Percentiles rank a stretch among this genome's conserved stretches.
These are phyloP conservation scores for Pseudomugil gertrudae DNA, from an alignment of 2,797 vertebrate species.

Conservation along the genomic window DNA sequence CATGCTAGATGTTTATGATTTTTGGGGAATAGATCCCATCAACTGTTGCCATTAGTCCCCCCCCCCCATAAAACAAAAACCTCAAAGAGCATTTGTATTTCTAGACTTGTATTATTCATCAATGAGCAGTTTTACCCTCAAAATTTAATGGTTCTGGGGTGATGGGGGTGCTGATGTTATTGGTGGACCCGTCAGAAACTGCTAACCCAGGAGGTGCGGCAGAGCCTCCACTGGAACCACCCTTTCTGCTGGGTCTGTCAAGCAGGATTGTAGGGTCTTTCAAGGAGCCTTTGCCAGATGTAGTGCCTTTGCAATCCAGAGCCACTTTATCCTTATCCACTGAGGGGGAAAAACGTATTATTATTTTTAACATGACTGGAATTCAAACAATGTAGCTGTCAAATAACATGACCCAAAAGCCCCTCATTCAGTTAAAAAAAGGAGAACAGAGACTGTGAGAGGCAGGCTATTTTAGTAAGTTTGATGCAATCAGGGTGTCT, in stretches of 20 bases:
- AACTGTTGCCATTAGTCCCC: too few relatives aligned
- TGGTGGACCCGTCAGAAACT: slow-evolving; percentile 47
- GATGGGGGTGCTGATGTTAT: slow-evolving; percentile 51
- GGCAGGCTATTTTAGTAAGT: slow-evolving; percentile 38
- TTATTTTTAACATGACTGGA: slow-evolving; percentile 2
- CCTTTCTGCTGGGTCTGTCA: slow-evolving; percentile 56
- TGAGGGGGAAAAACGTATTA: slow-evolving; percentile 12
- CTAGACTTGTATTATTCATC: neutral
- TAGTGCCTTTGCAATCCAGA: slow-evolving; percentile 58
- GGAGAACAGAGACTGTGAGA: slow-evolving; percentile 12
- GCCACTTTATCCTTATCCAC: slow-evolving; percentile 71
- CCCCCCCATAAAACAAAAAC: too few relatives aligned
- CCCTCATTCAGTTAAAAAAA: slow-evolving; percentile 12
- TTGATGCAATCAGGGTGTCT: slow-evolving; percentile 57
- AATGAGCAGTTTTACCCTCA: slow-evolving; percentile 63
- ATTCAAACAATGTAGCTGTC: neutral
- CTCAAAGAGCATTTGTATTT: too few relatives aligned
- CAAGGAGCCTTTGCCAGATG: slow-evolving; percentile 34
- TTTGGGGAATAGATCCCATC: too few relatives aligned
- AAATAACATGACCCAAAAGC: slow-evolving; percentile 19
- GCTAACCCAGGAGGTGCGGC: slow-evolving; percentile 48
- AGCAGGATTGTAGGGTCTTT: slow-evolving; percentile 36
- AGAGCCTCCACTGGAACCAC: slow-evolving; percentile 4
- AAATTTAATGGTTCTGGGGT: slow-evolving; percentile 63
- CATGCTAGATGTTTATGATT: neutral